phyloP scores from a whole-genome alignment of 2,113 vertebrate species.

The Marmota flaviventris region DNA sequence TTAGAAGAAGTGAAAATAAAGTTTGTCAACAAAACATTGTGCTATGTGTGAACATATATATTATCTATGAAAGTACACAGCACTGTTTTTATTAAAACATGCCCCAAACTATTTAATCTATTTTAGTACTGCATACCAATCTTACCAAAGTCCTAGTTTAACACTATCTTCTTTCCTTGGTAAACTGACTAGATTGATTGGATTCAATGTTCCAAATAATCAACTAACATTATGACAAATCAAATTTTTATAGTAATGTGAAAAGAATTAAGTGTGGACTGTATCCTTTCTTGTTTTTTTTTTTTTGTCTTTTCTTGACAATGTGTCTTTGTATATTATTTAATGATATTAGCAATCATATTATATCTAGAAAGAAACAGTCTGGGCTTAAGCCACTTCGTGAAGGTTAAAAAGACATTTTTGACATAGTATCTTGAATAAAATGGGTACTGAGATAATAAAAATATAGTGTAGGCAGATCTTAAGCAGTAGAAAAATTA shows the following conservation, averaged over 20 bases:
- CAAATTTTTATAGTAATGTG: conserved; percentile 68
- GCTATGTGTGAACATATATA: conserved; percentile 27
- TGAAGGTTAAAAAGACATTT: neutral
- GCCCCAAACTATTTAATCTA: conserved; percentile 60
- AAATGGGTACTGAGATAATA: neutral
- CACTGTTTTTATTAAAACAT: conserved; percentile 74
- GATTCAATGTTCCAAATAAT: conserved; percentile 77
- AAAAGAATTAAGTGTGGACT: conserved; percentile 70
- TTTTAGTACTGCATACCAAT: conserved; percentile 53
- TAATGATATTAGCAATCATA: conserved; percentile 49
- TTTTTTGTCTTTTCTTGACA: neutral
- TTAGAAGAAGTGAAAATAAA: conserved; percentile 63
- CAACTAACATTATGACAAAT: conserved; percentile 76
- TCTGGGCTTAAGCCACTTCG: neutral
- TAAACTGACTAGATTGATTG: conserved; percentile 62
- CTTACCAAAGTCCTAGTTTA: conserved; percentile 70
- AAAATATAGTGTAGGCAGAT: conserved; percentile 60
- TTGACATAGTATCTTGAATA: neutral
- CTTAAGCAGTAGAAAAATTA: conserved; percentile 58
- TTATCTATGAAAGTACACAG: conserved; percentile 36
- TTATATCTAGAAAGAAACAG: conserved; percentile 43
- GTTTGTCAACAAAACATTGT: conserved; percentile 34
- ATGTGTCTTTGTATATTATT: conserved; percentile 58
- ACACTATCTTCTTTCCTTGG: conserved; percentile 48
- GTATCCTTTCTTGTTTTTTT: conserved; percentile 34